Conservation (phyloP, 1,140 invertebrate species). For the Camponotus floridanus region DNA sequence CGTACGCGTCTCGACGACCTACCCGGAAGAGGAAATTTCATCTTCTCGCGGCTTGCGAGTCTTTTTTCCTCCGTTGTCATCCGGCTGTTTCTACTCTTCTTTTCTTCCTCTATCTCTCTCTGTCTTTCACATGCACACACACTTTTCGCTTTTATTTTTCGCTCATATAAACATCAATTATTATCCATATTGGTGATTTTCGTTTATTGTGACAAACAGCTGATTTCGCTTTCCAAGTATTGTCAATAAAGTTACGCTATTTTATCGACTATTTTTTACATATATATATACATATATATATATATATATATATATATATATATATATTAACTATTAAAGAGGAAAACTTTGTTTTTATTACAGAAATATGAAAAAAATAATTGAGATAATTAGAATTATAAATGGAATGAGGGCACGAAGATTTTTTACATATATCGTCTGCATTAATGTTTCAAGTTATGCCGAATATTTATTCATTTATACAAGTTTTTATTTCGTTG, state of each 20-base stretch:
- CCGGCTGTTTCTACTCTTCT: not conserved
- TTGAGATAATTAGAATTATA: not conserved
- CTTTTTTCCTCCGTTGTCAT: constrained; percentile 54
- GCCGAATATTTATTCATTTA: not conserved
- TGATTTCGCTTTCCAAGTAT: constrained; percentile 64
- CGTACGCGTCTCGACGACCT: constrained; percentile 70
- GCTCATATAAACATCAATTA: constrained; percentile 35
- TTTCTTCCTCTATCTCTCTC: not conserved
- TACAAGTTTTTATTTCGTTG: not conserved
- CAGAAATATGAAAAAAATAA: not conserved
- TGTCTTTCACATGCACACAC: not conserved
- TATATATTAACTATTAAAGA: constrained; percentile 45
- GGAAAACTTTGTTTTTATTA: not conserved
- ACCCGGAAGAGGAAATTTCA: constrained; percentile 73
- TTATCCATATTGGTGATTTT: not conserved
- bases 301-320: no score
- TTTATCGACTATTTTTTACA: constrained; percentile 62
- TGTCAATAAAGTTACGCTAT: constrained; percentile 69
- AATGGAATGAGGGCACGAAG: not conserved
- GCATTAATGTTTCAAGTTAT: not conserved
- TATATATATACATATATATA: no score
- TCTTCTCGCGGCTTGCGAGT: constrained; percentile 62
- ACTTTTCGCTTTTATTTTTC: not conserved
- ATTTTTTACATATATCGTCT: constrained; percentile 1
- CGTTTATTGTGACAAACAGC: constrained; percentile 66